Percentiles rank a stretch among this genome's conserved stretches.
phyloP scores from a whole-genome alignment of 2,797 vertebrate genomes.

The Vespertilio murinus region DNA sequence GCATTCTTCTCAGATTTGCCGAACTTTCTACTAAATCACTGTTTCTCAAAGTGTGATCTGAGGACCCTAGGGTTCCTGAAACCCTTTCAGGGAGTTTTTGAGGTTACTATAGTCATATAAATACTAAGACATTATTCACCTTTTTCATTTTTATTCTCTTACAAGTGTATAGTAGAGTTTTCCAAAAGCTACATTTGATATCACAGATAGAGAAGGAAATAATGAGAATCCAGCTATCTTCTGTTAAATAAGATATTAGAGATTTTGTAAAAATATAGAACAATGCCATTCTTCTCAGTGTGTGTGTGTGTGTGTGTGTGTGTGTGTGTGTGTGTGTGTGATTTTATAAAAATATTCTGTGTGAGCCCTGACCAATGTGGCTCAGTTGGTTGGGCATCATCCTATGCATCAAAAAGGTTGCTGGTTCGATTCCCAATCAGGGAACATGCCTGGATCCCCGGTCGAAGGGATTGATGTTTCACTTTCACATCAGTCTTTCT shows the following conservation, averaged over 20 bases:
- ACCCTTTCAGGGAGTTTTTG: not conserved
- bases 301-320: not conserved
- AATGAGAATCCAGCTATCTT: not conserved
- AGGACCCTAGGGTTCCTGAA: not conserved
- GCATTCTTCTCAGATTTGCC: not conserved
- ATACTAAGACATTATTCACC: not conserved
- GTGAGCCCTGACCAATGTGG: not conserved
- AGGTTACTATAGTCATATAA: not conserved
- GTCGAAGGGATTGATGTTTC: not conserved
- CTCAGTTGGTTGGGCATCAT: not conserved
- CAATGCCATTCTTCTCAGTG: not conserved
- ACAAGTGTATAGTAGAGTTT: not conserved
- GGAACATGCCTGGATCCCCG: not conserved
- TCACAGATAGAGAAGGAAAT: slow-evolving; percentile 8
- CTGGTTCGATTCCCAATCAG: not conserved
- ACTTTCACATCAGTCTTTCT: not conserved
- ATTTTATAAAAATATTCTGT: not conserved
- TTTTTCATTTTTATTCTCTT: not conserved
- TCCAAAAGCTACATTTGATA: not conserved
- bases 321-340: too few relatives aligned
- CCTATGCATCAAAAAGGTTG: not conserved
- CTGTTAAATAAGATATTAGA: slow-evolving; percentile 34
- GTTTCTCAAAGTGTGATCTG: slow-evolving; percentile 14
- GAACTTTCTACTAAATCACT: slow-evolving; percentile 11
- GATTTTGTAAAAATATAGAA: slow-evolving; percentile 2